Evolutionary conservation across 2,888 invertebrate species (phyloP), one percentile per base, ranked within the genome.

Genomic region (Embidobia sp.): DNA sequence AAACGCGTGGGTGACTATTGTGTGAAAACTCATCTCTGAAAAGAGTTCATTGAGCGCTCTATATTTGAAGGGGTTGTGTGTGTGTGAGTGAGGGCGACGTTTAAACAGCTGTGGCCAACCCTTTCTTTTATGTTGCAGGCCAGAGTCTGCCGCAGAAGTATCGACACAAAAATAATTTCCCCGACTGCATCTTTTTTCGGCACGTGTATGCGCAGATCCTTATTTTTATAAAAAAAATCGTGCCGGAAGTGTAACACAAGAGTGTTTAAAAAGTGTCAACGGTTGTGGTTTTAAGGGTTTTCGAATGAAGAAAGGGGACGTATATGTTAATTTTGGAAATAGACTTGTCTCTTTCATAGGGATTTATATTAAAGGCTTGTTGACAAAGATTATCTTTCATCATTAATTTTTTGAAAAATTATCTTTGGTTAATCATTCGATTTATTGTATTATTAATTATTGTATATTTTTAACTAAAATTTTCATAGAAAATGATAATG

Each of bases 51-150:
- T 35, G 46, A 42, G 59, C 48, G 29, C 22, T 1, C 16, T 44
- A 46, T 77, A 77, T 66, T 72, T 72, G 77, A 64, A 77, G 66
- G 75, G 77, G 77, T 77, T 67, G 67, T 27, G 57, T 51, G 51
- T 16, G 35, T 53, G 44, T 31, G 3, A n/a, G 8, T 44, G 27
- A 27, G 72, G 67, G 61, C 19, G 49, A 57, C 72, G 77, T 77
- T 77, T 72, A 67, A 77, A 77, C 77, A 77, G 77, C 77, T 77
- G 77, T 63, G 72, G 55, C 63, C 49, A 67, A 66, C 72, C 77
- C 15, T 76, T 73, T 73, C 67, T 51, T 67, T 59, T 44, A 29
- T 57, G 35, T 15, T 27, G 19, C 44, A 19, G 13, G 1, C 29
- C 26, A 15, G 26, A 10, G 15, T 33, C 57, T 31, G 57, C 22